Conservation (phyloP, 2,113 vertebrate species). For the Progne subis region DNA sequence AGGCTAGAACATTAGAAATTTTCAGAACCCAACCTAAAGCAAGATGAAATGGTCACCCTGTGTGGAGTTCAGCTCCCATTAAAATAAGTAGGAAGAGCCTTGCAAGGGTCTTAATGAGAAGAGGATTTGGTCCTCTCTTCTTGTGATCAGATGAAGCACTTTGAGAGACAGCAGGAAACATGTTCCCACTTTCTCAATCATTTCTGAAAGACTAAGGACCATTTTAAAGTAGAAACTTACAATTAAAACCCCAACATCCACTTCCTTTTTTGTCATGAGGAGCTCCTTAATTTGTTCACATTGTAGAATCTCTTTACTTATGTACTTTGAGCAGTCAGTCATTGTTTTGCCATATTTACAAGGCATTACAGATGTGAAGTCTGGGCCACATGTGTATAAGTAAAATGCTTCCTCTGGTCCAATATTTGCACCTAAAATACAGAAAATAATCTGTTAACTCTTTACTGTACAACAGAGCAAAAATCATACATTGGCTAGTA, state of each 20-base stretch:
- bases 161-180: background rate
- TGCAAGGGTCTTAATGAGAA: background rate
- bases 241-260: constrained; percentile 85
- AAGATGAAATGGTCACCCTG: background rate
- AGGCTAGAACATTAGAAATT: background rate
- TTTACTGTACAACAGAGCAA: background rate
- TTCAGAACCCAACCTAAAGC: background rate
- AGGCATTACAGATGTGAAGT: constrained; percentile 92
- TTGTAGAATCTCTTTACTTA: constrained; percentile 86
- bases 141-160: background rate
- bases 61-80: background rate
- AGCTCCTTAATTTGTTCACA: constrained; percentile 87
- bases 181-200: background rate
- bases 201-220: background rate
- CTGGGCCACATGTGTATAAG: constrained; percentile 89
- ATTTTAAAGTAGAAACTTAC: constrained; percentile 77
- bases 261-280: constrained; percentile 85
- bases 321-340: constrained; percentile 86
- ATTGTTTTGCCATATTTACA: constrained; percentile 89
- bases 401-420: constrained; percentile 91
- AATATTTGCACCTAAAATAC: constrained; percentile 84
- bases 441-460: background rate
- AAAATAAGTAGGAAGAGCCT: background rate
- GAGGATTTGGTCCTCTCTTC: background rate
- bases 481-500: background rate